Evolutionary conservation across 2,797 vertebrate genomes (phyloP).

Genomic region (Rhinoraja longicauda): DNA sequence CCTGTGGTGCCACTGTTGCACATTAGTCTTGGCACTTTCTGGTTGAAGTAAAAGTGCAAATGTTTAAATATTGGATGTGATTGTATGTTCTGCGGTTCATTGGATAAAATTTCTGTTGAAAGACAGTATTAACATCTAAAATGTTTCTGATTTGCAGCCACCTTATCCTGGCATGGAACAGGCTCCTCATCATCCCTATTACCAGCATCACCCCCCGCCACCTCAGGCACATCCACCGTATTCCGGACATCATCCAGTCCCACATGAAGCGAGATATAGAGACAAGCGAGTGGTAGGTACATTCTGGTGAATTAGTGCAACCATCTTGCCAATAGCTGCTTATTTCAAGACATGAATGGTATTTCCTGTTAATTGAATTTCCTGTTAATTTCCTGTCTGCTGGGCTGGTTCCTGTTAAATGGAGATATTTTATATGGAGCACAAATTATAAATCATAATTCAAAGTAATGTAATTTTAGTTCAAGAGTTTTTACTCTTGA

Average conservation of each 20-base stretch:
- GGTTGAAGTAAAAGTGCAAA: neutral
- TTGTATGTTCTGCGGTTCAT: neutral
- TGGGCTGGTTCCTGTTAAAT: neutral
- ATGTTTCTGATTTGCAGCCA: conserved; percentile 60
- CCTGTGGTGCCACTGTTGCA: too few relatives aligned
- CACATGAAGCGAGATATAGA: conserved; percentile 85
- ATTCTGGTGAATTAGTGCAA: neutral
- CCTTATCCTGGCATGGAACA: conserved; percentile 88
- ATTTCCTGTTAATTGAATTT: neutral
- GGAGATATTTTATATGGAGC: neutral
- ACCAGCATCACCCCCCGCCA: conserved; percentile 87
- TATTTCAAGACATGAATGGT: too few relatives aligned
- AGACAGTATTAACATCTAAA: neutral
- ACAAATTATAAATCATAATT: neutral
- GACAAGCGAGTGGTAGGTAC: conserved; percentile 81
- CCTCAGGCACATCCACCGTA: conserved; percentile 85
- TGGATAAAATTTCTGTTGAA: too few relatives aligned
- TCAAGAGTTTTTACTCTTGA: neutral
- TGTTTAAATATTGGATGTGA: neutral
- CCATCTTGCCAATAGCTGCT: neutral
- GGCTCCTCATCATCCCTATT: conserved; percentile 77
- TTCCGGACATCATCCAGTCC: conserved; percentile 77
- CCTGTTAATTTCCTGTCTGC: neutral
- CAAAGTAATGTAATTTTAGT: neutral
- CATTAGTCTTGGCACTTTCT: neutral